Evolutionary conservation across 2,797 vertebrate genomes (phyloP).

Genomic region (Argyrosomus regius): DNA sequence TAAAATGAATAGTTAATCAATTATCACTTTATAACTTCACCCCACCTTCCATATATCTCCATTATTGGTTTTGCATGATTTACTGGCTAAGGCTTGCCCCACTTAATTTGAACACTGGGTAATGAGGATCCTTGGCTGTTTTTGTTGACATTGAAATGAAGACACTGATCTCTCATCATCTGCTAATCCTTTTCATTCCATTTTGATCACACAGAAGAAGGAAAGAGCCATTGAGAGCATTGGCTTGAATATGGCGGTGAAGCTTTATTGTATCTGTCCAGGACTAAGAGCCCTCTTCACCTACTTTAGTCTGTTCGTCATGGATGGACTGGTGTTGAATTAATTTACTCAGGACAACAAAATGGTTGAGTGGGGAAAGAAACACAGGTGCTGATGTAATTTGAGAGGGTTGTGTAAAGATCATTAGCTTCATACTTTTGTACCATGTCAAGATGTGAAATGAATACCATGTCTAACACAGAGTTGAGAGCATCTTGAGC

Average conservation of each 20-base stretch:
- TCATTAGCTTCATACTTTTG: background rate
- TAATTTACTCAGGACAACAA: slow-evolving; percentile 31
- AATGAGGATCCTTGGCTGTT: slow-evolving; percentile 23
- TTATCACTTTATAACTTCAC: background rate
- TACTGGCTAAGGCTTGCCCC: background rate
- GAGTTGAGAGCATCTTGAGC: background rate
- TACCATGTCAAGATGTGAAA: background rate
- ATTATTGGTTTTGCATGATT: background rate
- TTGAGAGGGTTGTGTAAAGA: slow-evolving; percentile 13
- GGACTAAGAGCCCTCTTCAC: slow-evolving; percentile 29
- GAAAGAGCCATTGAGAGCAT: slow-evolving; percentile 27
- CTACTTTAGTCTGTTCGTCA: slow-evolving; percentile 18
- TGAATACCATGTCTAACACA: slow-evolving; percentile 2
- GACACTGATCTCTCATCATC: slow-evolving; percentile 23
- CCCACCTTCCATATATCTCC: background rate
- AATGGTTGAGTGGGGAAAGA: slow-evolving; percentile 10
- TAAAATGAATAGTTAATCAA: background rate
- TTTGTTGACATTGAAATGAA: slow-evolving; percentile 43
- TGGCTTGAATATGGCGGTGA: slow-evolving; percentile 21
- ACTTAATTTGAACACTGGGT: slow-evolving; percentile 27
- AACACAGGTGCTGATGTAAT: slow-evolving; percentile 17
- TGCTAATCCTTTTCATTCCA: slow-evolving; percentile 41
- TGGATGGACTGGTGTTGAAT: slow-evolving; percentile 40
- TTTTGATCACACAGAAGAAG: slow-evolving; percentile 47
- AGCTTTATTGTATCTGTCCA: slow-evolving; percentile 30